Base-by-base conservation (phyloP, 2,888 invertebrate species). In the Eupithecia centaureata region DNA sequence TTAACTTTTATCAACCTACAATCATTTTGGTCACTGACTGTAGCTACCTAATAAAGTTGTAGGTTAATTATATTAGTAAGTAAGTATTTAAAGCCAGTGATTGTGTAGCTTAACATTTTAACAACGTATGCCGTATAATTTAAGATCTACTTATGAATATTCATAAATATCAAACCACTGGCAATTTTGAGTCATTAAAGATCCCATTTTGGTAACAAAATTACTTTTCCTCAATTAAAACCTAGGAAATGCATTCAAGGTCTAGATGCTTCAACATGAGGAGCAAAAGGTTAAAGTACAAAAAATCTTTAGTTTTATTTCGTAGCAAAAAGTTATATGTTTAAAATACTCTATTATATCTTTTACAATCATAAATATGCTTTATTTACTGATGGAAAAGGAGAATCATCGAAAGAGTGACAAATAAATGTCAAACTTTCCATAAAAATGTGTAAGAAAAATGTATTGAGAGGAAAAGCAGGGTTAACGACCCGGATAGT, bases 181-280 rank as follows among this genome's bases (percentile, higher is more conserved):
- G 65, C 52, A 62, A 66, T 69, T 56, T 22, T 13, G 33, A 63
- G 66, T 58, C 47, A 63, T 66, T 63, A 61, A 56, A 52, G 25
- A 42, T 33, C 62, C 57, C 62, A 68, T 57, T 66, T 68, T 33
- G 64, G 52, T 42, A 13, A 51, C 52, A 32, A 54, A 52, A 57
- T 61, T 35, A 51, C 60, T 66, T 70, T 62, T 65, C 65, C 69
- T 69, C 63, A 65, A 42, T 65, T 61, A 66, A 62, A 67, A 71
- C 33, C 66, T 72, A 75, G 75, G 73, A 75, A 73, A 72, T 70
- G 70, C 63, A 65, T 28, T 69, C 70, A 73, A 75, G 75, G 75
- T 32, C 70, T 56, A 56, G 65, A 71, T 71, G 65, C 13, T 27
- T 61, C 63, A 35, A 71, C 58, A 65, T 52, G 42, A 32, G 25